Percentiles rank a stretch among this genome's conserved stretches.
phyloP scores from a whole-genome alignment of 2,797 vertebrate genomes.

The Melanotaenia nigrans region DNA sequence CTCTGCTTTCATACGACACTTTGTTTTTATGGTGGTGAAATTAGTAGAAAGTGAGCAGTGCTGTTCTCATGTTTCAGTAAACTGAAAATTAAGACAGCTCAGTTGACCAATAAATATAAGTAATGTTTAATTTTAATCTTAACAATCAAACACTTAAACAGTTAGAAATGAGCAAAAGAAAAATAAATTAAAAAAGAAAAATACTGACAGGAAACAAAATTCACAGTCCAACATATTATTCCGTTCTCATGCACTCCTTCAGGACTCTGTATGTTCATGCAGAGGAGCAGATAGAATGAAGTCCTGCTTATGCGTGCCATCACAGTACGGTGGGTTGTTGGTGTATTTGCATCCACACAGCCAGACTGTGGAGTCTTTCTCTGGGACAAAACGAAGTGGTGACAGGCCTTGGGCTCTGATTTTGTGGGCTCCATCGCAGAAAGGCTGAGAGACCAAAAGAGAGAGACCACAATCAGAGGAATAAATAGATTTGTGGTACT shows the following conservation, averaged over 20 bases:
- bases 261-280: constrained; percentile 36
- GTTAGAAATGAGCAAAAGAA: neutral
- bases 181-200: neutral
- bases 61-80: too few relatives aligned
- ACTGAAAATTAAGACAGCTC: neutral
- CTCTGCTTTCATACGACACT: too few relatives aligned
- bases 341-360: constrained; percentile 91
- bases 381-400: constrained; percentile 81
- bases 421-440: constrained; percentile 88
- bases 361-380: constrained; percentile 67
- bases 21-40: too few relatives aligned
- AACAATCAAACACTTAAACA: fast-evolving
- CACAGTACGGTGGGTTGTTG: constrained; percentile 79
- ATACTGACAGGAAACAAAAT: neutral
- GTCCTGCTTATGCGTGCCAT: constrained; percentile 81
- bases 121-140: neutral
- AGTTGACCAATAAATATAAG: neutral
- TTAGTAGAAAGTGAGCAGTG: too few relatives aligned
- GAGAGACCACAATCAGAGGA: neutral
- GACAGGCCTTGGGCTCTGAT: constrained; percentile 66
- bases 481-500: neutral
- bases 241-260: neutral
- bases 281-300: constrained; percentile 55
- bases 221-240: neutral
- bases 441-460: constrained; percentile 79